These are phyloP conservation scores for Abrostola tripartita DNA, from an alignment of 2,888 invertebrate species.

Conservation along the genomic window DNA sequence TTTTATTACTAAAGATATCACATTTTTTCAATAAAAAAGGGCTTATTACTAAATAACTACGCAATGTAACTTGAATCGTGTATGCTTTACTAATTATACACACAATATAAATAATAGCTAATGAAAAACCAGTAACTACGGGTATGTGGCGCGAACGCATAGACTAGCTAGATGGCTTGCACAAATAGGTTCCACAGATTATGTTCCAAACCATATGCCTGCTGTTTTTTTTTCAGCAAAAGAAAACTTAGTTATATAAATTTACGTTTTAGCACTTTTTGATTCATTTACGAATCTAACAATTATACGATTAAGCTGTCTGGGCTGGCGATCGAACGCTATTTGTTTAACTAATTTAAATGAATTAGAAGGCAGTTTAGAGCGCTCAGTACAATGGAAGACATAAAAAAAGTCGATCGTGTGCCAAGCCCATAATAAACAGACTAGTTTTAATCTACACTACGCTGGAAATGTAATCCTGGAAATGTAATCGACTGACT, in stretches of 20 bases:
- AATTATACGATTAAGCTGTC: background rate
- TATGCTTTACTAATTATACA: conserved; percentile 25
- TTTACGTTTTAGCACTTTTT: no score
- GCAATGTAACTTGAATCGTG: conserved; percentile 26
- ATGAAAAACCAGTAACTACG: no score
- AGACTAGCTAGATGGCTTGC: no score
- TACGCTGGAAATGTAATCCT: conserved; percentile 1
- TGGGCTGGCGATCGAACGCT: background rate
- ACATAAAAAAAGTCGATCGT: background rate
- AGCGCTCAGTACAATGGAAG: conserved; percentile 1
- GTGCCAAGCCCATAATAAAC: background rate
- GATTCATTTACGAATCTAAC: conserved; percentile 9
- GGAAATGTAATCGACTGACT: conserved; percentile 4
- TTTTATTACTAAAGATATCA: conserved; percentile 56
- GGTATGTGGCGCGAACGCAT: no score
- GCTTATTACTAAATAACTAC: conserved; percentile 37
- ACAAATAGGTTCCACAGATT: no score
- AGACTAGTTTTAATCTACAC: conserved; percentile 1
- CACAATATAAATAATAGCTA: conserved; percentile 4
- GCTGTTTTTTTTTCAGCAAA: background rate
- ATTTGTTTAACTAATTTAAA: background rate
- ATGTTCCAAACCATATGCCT: background rate
- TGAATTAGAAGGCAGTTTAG: background rate
- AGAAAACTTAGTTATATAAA: conserved; percentile 29
- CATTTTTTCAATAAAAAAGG: conserved; percentile 37